Conservation (phyloP, 2,797 vertebrate genomes). For the Sardinella longiceps region DNA sequence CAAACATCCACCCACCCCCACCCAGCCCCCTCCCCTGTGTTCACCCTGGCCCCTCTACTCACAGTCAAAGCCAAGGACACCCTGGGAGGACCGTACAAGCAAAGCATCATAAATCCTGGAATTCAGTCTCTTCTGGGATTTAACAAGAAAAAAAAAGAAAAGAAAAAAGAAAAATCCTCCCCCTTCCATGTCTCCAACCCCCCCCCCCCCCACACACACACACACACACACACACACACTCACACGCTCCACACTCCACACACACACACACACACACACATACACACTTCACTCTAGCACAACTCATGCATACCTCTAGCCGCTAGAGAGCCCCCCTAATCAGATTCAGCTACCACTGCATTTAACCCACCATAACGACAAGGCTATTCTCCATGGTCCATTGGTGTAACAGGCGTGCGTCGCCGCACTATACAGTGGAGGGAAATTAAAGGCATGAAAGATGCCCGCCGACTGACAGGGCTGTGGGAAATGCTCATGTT, state of each 20-base stretch:
- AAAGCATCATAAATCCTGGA: slow-evolving; percentile 55
- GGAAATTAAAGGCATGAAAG: slow-evolving; percentile 25
- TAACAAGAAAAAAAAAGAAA: slow-evolving; percentile 13
- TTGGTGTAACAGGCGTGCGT: slow-evolving; percentile 30
- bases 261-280: not conserved
- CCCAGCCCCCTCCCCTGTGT: not conserved
- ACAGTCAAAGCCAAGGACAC: slow-evolving; percentile 52
- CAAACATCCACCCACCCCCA: not conserved
- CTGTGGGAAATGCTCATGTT: not conserved
- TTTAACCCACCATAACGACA: slow-evolving; percentile 49
- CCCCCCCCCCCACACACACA: not conserved
- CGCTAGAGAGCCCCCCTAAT: slow-evolving; percentile 38
- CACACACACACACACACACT: slow-evolving; percentile 8
- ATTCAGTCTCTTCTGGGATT: slow-evolving; percentile 47
- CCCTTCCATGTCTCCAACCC: not conserved
- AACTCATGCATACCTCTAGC: slow-evolving; percentile 43
- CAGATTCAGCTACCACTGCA: slow-evolving; percentile 39
- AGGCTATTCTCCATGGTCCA: slow-evolving; percentile 45
- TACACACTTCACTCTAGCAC: slow-evolving; percentile 12
- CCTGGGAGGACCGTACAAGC: slow-evolving; percentile 27
- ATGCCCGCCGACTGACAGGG: not conserved
- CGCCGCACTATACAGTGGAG: slow-evolving; percentile 23
- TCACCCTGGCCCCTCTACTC: not conserved
- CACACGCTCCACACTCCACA: not conserved
- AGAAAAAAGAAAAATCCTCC: not conserved